phyloP scores from a whole-genome alignment of 2,113 vertebrate species.

The Emydocephalus ijimae region DNA sequence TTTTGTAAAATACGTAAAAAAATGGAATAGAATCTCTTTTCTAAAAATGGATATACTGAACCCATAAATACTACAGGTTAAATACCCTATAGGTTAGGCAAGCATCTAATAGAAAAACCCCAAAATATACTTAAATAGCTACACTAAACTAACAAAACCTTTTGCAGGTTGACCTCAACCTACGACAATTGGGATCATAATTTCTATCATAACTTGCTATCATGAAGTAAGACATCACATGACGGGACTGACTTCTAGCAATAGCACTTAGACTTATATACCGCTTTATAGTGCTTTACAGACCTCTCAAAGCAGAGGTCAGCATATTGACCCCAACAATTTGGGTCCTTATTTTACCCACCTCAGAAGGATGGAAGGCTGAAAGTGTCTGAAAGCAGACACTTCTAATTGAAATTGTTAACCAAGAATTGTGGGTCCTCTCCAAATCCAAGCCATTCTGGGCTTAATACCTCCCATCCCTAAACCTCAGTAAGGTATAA shows the following conservation, averaged over 20 bases:
- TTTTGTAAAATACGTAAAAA: not conserved
- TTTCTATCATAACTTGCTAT: not conserved
- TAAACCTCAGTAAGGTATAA: too few species aligned
- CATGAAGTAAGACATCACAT: not conserved
- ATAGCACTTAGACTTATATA: too few species aligned
- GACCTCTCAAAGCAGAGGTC: too few species aligned
- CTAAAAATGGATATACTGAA: not conserved
- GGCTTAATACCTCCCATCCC: not conserved
- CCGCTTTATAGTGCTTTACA: too few species aligned
- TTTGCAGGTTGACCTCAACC: not conserved
- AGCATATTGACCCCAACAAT: too few species aligned
- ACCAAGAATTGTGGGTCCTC: not conserved
- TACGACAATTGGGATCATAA: not conserved
- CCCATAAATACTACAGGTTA: not conserved
- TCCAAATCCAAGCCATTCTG: not conserved
- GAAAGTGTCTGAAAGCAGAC: not conserved
- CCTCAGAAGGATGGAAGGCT: too few species aligned
- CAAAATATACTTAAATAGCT: not conserved
- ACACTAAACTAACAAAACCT: not conserved
- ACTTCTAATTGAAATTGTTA: not conserved
- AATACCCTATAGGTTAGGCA: not conserved
- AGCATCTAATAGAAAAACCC: not conserved
- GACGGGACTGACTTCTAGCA: not conserved
- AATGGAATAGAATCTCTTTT: not conserved
- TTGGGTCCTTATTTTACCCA: too few species aligned